Base-by-base conservation (phyloP, 2,113 vertebrate species). In the Polypterus senegalus region DNA sequence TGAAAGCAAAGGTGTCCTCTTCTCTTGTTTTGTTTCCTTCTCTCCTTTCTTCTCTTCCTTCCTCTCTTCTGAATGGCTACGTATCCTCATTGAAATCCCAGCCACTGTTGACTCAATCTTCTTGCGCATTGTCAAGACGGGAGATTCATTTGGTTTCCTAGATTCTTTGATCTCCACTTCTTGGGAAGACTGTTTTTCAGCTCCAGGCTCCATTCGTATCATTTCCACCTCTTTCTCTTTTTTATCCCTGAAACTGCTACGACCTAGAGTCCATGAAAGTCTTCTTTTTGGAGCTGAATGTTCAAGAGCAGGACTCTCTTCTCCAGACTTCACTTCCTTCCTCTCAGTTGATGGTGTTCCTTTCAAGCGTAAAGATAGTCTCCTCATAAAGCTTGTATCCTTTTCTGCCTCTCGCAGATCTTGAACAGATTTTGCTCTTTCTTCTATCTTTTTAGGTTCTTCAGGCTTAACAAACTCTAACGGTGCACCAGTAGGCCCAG, bases 351-450 rank as follows among this genome's bases (percentile, higher is more conserved):
- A 88, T 0, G 93, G 91, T 1, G 88, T 83, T 66, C 87, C 81
- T 66, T 81, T 89, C 58, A 98, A 77, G 43, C 92, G 86, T 79
- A 91, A 72, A 7, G 91, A 91, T 52, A 98, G 88, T 67, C 92
- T 91, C 69, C 82, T 91, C 74, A 94, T 90, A 46, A 97, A 92
- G 60, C 94, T 78, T 5, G 86, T 81, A 60, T 97, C 94, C 70
- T 90, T 94, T 62, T 89, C 77, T 66, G 88, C 86, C 69, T 91
- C 87, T 1, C 84, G 83, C 56, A 99, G 83, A 72, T 97, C 93
- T 73, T 90, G 95, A 65, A 97, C 95, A 0, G 94, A 98, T 70
- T 87, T 93, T n/a, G 93, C 92, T 70, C 94, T 92, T 70, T 91
- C 86, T 4, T 76, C 80, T 51, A 91, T 69, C 62, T 78, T 77